Evolutionary conservation across 2,888 invertebrate genomes (phyloP).

Genomic region (Oxytorus armatus): DNA sequence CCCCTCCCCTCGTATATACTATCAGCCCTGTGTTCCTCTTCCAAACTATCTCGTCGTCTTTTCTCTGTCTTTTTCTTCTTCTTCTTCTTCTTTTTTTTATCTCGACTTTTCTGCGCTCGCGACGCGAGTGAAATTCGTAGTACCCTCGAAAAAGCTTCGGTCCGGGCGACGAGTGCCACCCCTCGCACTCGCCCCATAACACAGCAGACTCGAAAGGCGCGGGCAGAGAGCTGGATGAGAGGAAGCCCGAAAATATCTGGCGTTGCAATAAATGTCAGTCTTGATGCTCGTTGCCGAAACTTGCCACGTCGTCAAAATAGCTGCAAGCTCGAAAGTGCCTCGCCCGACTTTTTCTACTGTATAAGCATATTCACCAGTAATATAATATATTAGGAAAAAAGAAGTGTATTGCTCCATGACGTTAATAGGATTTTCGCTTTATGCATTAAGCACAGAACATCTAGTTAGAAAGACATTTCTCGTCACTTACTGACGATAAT

Average conservation of each 20-base stretch:
- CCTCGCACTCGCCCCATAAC: slow-evolving; percentile 25
- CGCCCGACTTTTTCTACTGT: slow-evolving; percentile 7
- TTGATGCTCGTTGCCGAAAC: slow-evolving; percentile 57
- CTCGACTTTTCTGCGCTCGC: slow-evolving; percentile 64
- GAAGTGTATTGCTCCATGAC: too few relatives aligned
- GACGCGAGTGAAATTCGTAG: slow-evolving; percentile 68
- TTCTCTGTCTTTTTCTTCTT: slow-evolving; percentile 24
- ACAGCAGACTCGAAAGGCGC: slow-evolving; percentile 49
- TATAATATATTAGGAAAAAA: slow-evolving; percentile 5
- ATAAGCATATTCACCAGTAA: not conserved
- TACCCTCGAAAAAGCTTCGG: slow-evolving; percentile 67
- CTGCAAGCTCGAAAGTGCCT: slow-evolving; percentile 44
- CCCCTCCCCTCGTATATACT: slow-evolving; percentile 5
- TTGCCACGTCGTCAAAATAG: slow-evolving; percentile 62
- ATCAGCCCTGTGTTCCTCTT: slow-evolving; percentile 25
- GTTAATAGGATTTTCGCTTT: too few relatives aligned
- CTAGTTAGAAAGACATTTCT: too few relatives aligned
- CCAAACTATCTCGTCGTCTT: slow-evolving; percentile 20
- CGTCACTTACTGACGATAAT: too few relatives aligned
- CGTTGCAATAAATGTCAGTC: slow-evolving; percentile 66
- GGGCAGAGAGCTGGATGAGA: slow-evolving; percentile 37
- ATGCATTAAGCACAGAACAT: too few relatives aligned
- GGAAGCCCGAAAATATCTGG: slow-evolving; percentile 66
- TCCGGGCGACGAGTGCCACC: slow-evolving; percentile 56
- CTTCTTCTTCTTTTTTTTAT: slow-evolving; percentile 51